These are phyloP conservation scores for Porites australiensis DNA, from an alignment of 64 coral and sea anemone genomes.

Conservation along the genomic window DNA sequence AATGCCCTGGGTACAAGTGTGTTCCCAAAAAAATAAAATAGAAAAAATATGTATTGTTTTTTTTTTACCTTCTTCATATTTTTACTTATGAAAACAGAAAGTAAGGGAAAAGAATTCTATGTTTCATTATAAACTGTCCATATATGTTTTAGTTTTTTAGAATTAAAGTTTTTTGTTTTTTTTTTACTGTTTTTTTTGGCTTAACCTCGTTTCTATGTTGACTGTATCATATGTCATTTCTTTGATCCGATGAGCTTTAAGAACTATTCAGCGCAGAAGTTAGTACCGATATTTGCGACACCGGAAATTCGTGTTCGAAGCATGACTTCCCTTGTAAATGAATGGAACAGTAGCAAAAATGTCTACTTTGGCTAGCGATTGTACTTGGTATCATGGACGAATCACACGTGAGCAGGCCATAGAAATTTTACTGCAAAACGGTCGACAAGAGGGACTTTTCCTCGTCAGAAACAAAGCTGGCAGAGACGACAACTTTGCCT, in stretches of 20 bases:
- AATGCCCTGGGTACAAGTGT: neutral
- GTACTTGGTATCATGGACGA: conserved; percentile 88
- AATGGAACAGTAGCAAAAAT: conserved; percentile 5
- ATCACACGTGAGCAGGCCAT: conserved; percentile 89
- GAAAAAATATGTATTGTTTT: too few relatives aligned
- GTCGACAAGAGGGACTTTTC: conserved; percentile 92
- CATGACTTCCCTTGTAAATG: neutral
- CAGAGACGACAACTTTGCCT: conserved; percentile 83
- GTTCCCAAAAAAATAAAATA: neutral
- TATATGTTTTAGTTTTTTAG: too few relatives aligned
- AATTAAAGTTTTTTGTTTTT: too few relatives aligned
- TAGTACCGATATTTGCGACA: neutral
- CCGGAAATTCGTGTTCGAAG: neutral
- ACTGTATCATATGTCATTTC: neutral
- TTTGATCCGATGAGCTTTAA: neutral
- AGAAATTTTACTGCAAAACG: conserved; percentile 76
- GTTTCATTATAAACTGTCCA: too few relatives aligned
- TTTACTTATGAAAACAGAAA: too few relatives aligned
- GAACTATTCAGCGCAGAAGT: neutral
- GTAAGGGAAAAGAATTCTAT: too few relatives aligned
- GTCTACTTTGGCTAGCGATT: conserved; percentile 44
- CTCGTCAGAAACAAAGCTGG: conserved; percentile 94
- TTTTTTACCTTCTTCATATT: too few relatives aligned
- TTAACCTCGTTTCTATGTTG: conserved; percentile 33
- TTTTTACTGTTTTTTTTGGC: neutral